Evolutionary conservation across 1,140 invertebrate species (phyloP).

Genomic region (Ylistrum balloti): DNA sequence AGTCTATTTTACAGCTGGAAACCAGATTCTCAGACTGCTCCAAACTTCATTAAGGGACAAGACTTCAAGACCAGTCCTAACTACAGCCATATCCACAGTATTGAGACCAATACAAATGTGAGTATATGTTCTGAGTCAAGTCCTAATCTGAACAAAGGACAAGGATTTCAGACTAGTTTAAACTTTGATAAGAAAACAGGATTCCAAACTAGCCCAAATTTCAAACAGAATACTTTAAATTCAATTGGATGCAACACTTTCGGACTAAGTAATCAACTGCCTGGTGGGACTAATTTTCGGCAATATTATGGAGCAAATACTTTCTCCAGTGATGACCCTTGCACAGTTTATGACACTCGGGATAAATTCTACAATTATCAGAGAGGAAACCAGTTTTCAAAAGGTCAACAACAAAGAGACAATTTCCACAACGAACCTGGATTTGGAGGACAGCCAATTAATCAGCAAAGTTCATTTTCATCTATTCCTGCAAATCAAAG

Average conservation of each 20-base stretch:
- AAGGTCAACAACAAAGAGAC: background rate
- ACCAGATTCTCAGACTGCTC: background rate
- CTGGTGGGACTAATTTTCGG: background rate
- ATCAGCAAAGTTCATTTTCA: background rate
- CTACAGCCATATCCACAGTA: no score
- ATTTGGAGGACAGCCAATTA: background rate
- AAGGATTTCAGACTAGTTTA: background rate
- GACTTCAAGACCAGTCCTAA: background rate
- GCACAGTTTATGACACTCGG: background rate
- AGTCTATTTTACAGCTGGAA: background rate
- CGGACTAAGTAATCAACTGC: background rate
- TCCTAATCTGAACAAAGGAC: no score
- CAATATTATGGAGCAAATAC: background rate
- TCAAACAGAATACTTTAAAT: background rate
- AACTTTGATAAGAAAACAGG: background rate
- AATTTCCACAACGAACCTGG: background rate
- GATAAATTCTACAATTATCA: slow-evolving; percentile 18
- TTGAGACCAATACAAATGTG: no score
- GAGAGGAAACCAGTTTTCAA: background rate
- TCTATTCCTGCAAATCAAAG: background rate
- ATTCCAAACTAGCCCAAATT: background rate
- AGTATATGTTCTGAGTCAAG: no score
- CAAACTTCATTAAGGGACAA: background rate
- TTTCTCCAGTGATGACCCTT: background rate
- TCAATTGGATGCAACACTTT: background rate